phyloP scores from a whole-genome alignment of 2,888 invertebrate genomes.

The Thera britannica region DNA sequence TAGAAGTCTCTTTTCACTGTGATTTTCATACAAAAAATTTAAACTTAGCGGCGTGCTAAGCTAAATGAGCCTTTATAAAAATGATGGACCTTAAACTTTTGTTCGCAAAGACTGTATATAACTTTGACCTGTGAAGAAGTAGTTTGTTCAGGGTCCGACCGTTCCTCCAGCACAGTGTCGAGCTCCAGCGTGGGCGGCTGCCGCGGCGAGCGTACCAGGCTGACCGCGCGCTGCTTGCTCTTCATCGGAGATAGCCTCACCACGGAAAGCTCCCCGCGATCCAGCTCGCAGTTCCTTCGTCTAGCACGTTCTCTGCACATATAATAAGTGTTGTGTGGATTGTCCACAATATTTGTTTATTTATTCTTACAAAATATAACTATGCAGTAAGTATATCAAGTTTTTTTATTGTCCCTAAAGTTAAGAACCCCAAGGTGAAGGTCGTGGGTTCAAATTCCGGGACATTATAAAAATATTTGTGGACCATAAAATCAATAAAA shows the following conservation, averaged over 20 bases:
- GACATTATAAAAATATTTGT: too few relatives aligned
- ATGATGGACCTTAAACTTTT: too few relatives aligned
- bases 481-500: too few relatives aligned
- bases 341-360: neutral
- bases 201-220: constrained; percentile 85
- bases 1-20: too few relatives aligned
- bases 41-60: too few relatives aligned
- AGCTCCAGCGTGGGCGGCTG: constrained; percentile 91
- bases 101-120: too few relatives aligned
- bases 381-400: too few relatives aligned
- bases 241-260: constrained; percentile 86
- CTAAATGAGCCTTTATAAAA: too few relatives aligned
- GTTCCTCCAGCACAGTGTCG: constrained; percentile 93
- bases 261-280: constrained; percentile 92
- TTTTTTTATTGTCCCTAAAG: too few relatives aligned
- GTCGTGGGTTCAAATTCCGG: too few relatives aligned
- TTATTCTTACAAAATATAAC: neutral
- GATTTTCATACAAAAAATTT: too few relatives aligned
- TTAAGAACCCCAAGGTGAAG: too few relatives aligned
- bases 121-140: constrained; percentile 75
- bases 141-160: constrained; percentile 91
- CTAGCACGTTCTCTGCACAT: constrained; percentile 89
- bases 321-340: neutral
- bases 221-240: constrained; percentile 67
- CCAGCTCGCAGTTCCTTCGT: constrained; percentile 91